Base-by-base conservation (phyloP, 2,113 vertebrate species). In the Nerophis ophidion region DNA sequence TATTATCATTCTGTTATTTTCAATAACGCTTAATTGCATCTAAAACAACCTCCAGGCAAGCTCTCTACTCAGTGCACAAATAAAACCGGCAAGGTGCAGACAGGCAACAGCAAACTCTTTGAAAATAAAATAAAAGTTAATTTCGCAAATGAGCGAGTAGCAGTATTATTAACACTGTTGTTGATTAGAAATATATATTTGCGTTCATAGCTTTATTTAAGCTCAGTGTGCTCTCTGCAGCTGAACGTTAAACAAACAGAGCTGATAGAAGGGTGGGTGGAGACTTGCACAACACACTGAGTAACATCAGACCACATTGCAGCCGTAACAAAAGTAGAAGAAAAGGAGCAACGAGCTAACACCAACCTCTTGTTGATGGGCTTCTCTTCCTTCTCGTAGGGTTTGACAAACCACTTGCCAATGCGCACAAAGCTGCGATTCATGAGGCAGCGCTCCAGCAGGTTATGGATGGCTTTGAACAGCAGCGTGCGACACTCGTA, bases 401-500 rank as follows among this genome's bases (percentile, higher is more conserved):
- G 95, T 79, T 96, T 98, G 73, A 98, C 95, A 74, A 98, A 98
- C 95, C 95, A 98, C 56, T 91, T 94, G 35, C 95, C 94, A 63
- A 98, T 93, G 60, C 95, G 93, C 17, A 96, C 93, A 60, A 98
- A 94, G 74, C 93, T 93, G 54, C 94, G 87, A 66, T 96, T 94
- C 92, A 96, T 94, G 74, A 98, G 87, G 60, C 95, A 98, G 69
- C 95, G 82, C 82, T 97, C 95, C 88, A 98, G 80, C 68, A 98
- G 86, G 91, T 95, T 98, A 86, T 97, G 95, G 75, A 98, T 92
- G 4, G 96, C 95, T 86, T 99, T 98, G 90, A 99, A 99, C 15
- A 98, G 94, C 62, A 99, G 88, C 51, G 94, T 98, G 57, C 96
- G 95, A 77, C 96, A 99, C 81, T 99, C 96, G 0, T 99, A 99